Conservation (phyloP, 2,113 vertebrate genomes). For the Heptranchias perlo region DNA sequence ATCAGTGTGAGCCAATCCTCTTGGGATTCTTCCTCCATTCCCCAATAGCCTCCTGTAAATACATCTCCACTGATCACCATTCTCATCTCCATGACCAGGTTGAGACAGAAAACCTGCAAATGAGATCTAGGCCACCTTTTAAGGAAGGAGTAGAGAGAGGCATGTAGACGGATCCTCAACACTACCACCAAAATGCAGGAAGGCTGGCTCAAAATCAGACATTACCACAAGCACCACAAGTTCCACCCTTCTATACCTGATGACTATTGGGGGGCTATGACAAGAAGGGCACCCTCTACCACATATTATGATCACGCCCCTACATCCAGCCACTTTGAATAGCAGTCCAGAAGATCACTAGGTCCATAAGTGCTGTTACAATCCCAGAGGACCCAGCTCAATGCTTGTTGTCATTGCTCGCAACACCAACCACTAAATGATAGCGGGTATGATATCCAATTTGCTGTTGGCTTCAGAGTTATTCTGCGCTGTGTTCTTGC, state of each 20-base stretch:
- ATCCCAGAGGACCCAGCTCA: background rate
- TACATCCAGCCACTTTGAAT: background rate
- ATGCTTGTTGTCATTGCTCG: background rate
- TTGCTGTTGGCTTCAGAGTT: background rate
- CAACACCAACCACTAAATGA: background rate
- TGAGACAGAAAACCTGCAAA: background rate
- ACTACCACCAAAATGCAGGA: background rate
- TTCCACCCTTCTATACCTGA: background rate
- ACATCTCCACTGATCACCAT: background rate
- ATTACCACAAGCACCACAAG: background rate
- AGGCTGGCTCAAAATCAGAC: background rate
- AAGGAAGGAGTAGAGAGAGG: background rate
- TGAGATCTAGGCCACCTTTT: background rate
- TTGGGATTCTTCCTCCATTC: background rate
- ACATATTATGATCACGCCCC: background rate
- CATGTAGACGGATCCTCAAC: background rate
- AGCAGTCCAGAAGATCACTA: background rate
- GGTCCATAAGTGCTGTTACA: background rate
- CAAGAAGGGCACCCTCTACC: background rate
- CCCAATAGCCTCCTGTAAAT: background rate
- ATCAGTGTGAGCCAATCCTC: background rate
- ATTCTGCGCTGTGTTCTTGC: background rate
- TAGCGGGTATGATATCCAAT: background rate
- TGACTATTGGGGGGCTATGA: background rate
- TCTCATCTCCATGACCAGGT: too few species aligned